These are phyloP conservation scores for Diploptera punctata DNA, from an alignment of 2,888 invertebrate species.

Conservation along the genomic window DNA sequence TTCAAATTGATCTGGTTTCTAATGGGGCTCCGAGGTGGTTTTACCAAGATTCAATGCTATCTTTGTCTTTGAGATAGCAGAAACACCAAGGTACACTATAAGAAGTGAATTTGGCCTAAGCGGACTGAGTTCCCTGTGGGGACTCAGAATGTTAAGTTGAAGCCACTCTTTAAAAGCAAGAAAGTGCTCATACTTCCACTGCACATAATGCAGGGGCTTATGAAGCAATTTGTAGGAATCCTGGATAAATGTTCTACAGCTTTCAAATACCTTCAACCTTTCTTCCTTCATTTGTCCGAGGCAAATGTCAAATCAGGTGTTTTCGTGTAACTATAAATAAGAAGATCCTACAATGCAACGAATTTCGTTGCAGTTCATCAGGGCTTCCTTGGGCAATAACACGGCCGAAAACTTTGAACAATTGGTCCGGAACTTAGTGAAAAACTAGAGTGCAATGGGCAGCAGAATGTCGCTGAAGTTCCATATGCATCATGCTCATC, in stretches of 20 bases:
- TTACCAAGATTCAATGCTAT: neutral
- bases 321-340: neutral
- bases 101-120: neutral
- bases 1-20: neutral
- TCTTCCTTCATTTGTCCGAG: neutral
- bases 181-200: neutral
- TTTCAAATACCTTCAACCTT: neutral
- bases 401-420: neutral
- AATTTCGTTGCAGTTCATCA: neutral
- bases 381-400: neutral
- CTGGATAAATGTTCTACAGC: neutral
- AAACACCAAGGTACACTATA: neutral
- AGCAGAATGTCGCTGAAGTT: neutral
- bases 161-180: neutral
- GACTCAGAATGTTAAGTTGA: neutral
- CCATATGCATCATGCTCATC: neutral
- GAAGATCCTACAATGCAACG: neutral
- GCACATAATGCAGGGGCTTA: too few relatives aligned
- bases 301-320: neutral
- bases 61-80: too few relatives aligned
- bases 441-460: too few relatives aligned
- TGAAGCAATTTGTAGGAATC: neutral
- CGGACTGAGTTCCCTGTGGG: neutral
- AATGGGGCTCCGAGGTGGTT: too few relatives aligned
- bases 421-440: neutral